These are phyloP conservation scores for Oreochromis niloticus DNA, from an alignment of 2,113 vertebrate species.

Conservation along the genomic window DNA sequence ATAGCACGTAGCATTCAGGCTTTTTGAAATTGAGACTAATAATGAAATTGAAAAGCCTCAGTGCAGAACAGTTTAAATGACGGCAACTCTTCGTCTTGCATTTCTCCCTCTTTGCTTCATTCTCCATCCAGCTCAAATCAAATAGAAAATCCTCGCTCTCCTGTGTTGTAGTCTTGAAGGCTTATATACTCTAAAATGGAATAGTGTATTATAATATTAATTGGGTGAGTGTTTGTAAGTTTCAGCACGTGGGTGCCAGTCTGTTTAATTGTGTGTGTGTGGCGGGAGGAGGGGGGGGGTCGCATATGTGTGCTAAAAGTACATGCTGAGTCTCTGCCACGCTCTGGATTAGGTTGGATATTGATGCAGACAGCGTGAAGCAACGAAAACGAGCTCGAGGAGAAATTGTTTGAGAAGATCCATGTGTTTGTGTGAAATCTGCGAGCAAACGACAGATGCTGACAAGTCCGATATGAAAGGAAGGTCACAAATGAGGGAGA, in stretches of 20 bases:
- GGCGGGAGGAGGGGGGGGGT: not conserved
- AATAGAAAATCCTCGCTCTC: slow-evolving; percentile 46
- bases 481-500: not conserved
- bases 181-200: slow-evolving; percentile 22
- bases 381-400: not conserved
- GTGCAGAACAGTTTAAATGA: slow-evolving; percentile 69
- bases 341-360: slow-evolving; percentile 24
- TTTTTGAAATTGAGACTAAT: slow-evolving; percentile 62
- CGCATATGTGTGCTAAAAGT: slow-evolving; percentile 4
- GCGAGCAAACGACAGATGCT: not conserved
- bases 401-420: slow-evolving; percentile 6
- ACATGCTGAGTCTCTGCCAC: slow-evolving; percentile 7
- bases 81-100: slow-evolving; percentile 35
- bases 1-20: slow-evolving; percentile 40
- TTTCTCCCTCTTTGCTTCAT: not conserved
- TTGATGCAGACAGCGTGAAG: slow-evolving; percentile 28
- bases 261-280: not conserved
- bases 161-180: not conserved
- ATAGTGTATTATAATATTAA: not conserved
- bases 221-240: not conserved
- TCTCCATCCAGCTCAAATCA: slow-evolving; percentile 27
- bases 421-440: not conserved
- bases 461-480: slow-evolving; percentile 13
- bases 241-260: not conserved
- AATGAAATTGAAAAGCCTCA: slow-evolving; percentile 68